Percentiles rank a stretch among this genome's conserved stretches.
Conservation (phyloP, 2,797 vertebrate species). For the Phataginus tricuspis region DNA sequence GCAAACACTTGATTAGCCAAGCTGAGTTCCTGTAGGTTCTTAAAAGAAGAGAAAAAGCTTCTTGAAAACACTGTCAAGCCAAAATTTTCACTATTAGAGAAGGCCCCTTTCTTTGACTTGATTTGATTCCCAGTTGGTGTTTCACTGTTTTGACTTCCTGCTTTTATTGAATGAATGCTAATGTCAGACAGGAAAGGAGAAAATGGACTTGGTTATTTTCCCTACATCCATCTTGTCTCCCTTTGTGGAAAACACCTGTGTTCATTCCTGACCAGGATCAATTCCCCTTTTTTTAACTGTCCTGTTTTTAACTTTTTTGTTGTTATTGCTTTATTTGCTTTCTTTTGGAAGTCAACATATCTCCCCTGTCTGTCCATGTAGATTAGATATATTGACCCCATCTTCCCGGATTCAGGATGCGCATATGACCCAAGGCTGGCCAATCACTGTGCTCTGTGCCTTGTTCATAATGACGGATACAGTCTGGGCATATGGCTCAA, state of each 20-base stretch:
- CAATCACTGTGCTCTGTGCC: background rate
- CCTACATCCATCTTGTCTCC: conserved; percentile 57
- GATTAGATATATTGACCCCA: background rate
- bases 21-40: conserved; percentile 69
- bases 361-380: background rate
- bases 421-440: background rate
- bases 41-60: conserved; percentile 30
- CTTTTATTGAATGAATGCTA: conserved; percentile 60
- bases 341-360: background rate
- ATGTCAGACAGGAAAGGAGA: conserved; percentile 54
- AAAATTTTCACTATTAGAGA: background rate
- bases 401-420: background rate
- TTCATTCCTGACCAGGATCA: conserved; percentile 57
- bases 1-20: conserved; percentile 76
- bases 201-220: conserved; percentile 53
- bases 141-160: conserved; percentile 47
- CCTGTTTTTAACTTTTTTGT: background rate
- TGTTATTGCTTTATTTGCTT: background rate
- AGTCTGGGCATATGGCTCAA: background rate
- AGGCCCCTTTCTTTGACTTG: background rate
- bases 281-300: background rate
- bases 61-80: conserved; percentile 44
- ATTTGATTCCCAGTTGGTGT: background rate
- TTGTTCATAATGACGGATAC: background rate
- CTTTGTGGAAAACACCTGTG: conserved; percentile 62